Conservation (phyloP, 1,140 invertebrate species). For the Neotoxoptera formosana region DNA sequence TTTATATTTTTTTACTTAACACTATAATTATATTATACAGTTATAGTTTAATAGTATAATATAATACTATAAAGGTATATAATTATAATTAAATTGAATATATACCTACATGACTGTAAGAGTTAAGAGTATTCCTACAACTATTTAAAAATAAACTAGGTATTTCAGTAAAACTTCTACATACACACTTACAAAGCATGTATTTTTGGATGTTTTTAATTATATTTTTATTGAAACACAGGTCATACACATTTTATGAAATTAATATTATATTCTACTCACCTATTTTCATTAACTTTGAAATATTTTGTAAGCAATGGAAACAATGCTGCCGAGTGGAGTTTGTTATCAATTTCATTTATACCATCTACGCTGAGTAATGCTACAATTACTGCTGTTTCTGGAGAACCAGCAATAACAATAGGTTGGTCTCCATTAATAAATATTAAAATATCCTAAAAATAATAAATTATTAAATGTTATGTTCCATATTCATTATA, state of each 20-base stretch:
- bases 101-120: too few species aligned
- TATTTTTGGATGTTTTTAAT: not conserved
- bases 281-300: slow-evolving; percentile 38
- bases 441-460: slow-evolving; percentile 45
- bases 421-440: slow-evolving; percentile 22
- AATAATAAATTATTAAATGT: slow-evolving; percentile 27
- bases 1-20: not conserved
- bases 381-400: slow-evolving; percentile 33
- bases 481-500: not conserved
- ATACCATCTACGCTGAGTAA: slow-evolving; percentile 25
- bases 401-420: not conserved
- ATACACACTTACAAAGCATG: not conserved
- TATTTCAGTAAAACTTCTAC: not conserved
- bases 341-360: slow-evolving; percentile 36
- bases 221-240: not conserved
- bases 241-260: not conserved
- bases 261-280: not conserved
- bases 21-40: not conserved
- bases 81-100: not conserved
- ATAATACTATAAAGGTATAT: not conserved
- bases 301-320: slow-evolving; percentile 19
- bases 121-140: not conserved
- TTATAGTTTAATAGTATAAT: not conserved
- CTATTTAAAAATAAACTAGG: not conserved
- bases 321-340: slow-evolving; percentile 41